Percentiles rank a stretch among this genome's conserved stretches.
Evolutionary conservation across 2,888 invertebrate genomes (phyloP).

Genomic region (Cynaeus angustus): DNA sequence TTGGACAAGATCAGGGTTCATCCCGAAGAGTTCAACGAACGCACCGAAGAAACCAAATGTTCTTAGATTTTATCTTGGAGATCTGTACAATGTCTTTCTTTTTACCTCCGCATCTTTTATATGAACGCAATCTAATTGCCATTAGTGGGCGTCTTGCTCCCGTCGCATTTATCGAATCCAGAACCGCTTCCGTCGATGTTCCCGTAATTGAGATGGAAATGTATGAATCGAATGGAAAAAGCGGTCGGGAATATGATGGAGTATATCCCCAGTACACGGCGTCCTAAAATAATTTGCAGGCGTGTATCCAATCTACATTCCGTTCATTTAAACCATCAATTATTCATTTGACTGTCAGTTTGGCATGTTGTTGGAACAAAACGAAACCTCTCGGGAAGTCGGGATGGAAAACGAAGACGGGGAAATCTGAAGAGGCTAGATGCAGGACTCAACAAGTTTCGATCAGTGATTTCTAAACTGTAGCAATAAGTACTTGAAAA

Average conservation of each 20-base stretch:
- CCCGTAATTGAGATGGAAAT: constrained; percentile 40
- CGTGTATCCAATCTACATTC: constrained; percentile 50
- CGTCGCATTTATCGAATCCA: constrained; percentile 37
- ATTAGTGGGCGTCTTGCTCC: constrained; percentile 36
- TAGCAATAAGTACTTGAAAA: too few relatives aligned
- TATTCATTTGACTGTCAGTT: constrained; percentile 51
- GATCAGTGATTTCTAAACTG: background rate
- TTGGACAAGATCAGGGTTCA: constrained; percentile 70
- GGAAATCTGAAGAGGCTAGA: background rate
- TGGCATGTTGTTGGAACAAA: constrained; percentile 49
- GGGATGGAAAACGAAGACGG: constrained; percentile 4
- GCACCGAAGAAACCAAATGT: constrained; percentile 28
- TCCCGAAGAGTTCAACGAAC: constrained; percentile 64
- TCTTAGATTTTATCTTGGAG: too few relatives aligned
- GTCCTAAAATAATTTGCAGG: constrained; percentile 49
- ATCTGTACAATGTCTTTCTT: constrained; percentile 4
- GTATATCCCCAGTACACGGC: constrained; percentile 33
- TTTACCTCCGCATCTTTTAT: constrained; percentile 3
- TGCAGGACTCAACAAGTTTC: constrained; percentile 4
- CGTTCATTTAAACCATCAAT: constrained; percentile 51
- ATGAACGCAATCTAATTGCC: constrained; percentile 27
- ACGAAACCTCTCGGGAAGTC: constrained; percentile 48
- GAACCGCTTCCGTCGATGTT: constrained; percentile 24
- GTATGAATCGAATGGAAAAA: constrained; percentile 36
- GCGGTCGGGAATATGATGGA: constrained; percentile 32